These are phyloP conservation scores for Pelodytes ibericus DNA, from an alignment of 2,797 vertebrate species.

Conservation along the genomic window DNA sequence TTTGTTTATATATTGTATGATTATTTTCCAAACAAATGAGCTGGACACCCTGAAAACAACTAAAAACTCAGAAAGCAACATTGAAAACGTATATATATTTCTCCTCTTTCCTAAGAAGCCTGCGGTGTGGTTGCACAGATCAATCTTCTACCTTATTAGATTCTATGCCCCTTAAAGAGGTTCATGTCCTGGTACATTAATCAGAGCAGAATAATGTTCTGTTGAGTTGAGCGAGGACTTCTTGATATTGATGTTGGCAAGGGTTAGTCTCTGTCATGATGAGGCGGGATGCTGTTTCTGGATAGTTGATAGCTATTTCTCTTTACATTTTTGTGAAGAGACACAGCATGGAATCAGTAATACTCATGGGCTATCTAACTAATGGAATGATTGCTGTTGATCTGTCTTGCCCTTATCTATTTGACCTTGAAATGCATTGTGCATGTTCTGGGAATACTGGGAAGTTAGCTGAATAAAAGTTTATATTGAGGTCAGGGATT, in stretches of 20 bases:
- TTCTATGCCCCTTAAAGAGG: constrained; percentile 47
- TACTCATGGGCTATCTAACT: constrained; percentile 15
- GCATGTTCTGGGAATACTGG: constrained; percentile 29
- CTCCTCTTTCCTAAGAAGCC: constrained; percentile 42
- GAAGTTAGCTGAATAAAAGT: constrained; percentile 19
- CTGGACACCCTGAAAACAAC: not conserved
- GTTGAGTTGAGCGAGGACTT: constrained; percentile 39
- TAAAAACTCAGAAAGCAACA: constrained; percentile 37
- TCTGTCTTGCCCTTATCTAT: constrained; percentile 32
- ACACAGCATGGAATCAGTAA: constrained; percentile 25
- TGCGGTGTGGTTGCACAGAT: constrained; percentile 43
- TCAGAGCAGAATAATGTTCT: constrained; percentile 47
- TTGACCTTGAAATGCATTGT: constrained; percentile 40
- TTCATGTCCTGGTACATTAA: constrained; percentile 51
- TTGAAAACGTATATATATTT: constrained; percentile 51
- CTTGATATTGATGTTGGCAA: constrained; percentile 45
- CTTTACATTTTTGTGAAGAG: constrained; percentile 40
- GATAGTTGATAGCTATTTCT: constrained; percentile 29
- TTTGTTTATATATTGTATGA: no score
- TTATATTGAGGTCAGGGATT: constrained; percentile 25
- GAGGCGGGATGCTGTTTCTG: constrained; percentile 42
- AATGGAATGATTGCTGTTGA: constrained; percentile 36
- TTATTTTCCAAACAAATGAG: constrained; percentile 1
- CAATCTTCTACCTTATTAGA: constrained; percentile 54
- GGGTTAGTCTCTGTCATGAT: constrained; percentile 32